These are phyloP conservation scores for Protomyctophum bolini DNA, from an alignment of 2,113 vertebrate species.

Conservation along the genomic window DNA sequence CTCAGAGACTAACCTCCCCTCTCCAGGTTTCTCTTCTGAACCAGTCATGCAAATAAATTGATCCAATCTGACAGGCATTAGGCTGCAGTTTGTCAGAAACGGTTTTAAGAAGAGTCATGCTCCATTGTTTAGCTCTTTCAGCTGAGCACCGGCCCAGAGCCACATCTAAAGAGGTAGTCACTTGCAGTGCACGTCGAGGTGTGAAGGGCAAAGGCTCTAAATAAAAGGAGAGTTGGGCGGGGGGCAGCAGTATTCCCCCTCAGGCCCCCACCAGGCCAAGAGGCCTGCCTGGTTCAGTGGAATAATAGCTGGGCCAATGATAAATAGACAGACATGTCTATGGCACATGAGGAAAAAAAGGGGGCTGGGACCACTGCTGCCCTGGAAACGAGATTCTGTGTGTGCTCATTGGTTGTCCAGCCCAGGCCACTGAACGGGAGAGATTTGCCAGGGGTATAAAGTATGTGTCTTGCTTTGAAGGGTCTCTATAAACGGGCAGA, in stretches of 20 bases:
- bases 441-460: conserved; percentile 70
- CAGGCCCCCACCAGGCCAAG: conserved; percentile 34
- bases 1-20: conserved; percentile 25
- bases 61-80: conserved; percentile 21
- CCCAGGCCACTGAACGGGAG: conserved; percentile 50
- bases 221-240: conserved; percentile 58
- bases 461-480: conserved; percentile 40
- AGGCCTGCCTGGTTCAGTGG: conserved; percentile 56
- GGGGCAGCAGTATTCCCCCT: conserved; percentile 31
- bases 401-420: conserved; percentile 68
- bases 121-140: conserved; percentile 11
- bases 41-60: conserved; percentile 21
- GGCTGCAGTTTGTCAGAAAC: conserved; percentile 15
- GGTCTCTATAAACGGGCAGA: conserved; percentile 27
- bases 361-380: conserved; percentile 59
- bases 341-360: conserved; percentile 67
- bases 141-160: conserved; percentile 9
- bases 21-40: conserved; percentile 24
- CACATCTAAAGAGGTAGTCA: conserved; percentile 38
- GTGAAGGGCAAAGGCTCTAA: conserved; percentile 75
- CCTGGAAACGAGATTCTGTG: conserved; percentile 65
- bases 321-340: conserved; percentile 69
- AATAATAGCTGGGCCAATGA: conserved; percentile 65
- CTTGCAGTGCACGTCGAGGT: conserved; percentile 64
- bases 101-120: conserved; percentile 28